phyloP scores from a whole-genome alignment of 2,888 invertebrate genomes.

The Leucania comma region DNA sequence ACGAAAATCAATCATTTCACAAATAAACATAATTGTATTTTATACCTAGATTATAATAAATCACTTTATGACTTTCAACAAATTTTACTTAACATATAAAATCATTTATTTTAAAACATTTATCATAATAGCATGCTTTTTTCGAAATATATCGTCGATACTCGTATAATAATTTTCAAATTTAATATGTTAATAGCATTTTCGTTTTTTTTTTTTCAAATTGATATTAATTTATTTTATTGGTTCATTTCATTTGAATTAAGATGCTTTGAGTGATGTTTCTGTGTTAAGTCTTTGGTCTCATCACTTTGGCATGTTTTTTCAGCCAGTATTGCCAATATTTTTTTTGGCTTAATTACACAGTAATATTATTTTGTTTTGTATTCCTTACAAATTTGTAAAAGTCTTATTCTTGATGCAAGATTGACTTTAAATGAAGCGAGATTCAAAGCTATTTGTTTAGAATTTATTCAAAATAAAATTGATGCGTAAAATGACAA shows the following conservation, averaged over 20 bases:
- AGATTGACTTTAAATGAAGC: conserved; percentile 39
- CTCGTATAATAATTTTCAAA: conserved; percentile 17
- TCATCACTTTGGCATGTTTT: conserved; percentile 33
- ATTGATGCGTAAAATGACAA: neutral
- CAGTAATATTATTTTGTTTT: conserved; percentile 12
- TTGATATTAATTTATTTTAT: conserved; percentile 13
- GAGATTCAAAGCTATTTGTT: conserved; percentile 26
- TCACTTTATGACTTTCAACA: conserved; percentile 23
- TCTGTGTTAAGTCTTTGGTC: conserved; percentile 34
- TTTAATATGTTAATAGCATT: conserved; percentile 6
- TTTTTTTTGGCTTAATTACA: conserved; percentile 19
- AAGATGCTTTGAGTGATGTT: conserved; percentile 6
- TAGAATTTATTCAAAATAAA: neutral
- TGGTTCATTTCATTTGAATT: conserved; percentile 17
- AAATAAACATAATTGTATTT: conserved; percentile 36
- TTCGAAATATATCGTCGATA: conserved; percentile 16
- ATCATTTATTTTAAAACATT: conserved; percentile 9
- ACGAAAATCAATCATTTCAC: conserved; percentile 31
- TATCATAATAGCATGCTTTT: conserved; percentile 1
- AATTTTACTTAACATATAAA: conserved; percentile 19
- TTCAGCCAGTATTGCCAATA: conserved; percentile 25
- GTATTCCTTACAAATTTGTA: conserved; percentile 13
- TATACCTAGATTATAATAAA: conserved; percentile 20
- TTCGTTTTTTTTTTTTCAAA: neutral
- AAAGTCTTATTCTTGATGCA: conserved; percentile 42